phyloP scores from a whole-genome alignment of 2,888 invertebrate species.

The Thymelicus sylvestris region DNA sequence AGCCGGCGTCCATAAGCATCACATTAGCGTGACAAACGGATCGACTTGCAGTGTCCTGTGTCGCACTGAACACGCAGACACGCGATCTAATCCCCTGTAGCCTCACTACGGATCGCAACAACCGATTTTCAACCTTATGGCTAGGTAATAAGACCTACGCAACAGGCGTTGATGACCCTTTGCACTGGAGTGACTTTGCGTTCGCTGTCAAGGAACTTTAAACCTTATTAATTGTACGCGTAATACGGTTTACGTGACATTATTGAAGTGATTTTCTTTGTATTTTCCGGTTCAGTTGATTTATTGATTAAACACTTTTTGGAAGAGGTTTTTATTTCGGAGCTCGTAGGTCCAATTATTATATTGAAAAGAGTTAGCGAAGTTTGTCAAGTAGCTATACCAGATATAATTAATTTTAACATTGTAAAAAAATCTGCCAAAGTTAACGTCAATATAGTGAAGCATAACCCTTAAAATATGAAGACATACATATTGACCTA shows the following conservation, averaged over 20 bases:
- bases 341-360: no score
- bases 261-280: background rate
- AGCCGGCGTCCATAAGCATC: constrained; percentile 55
- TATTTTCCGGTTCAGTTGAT: constrained; percentile 1
- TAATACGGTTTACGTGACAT: constrained; percentile 7
- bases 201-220: constrained; percentile 9
- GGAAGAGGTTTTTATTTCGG: background rate
- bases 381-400: no score
- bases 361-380: no score
- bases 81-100: constrained; percentile 31
- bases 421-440: no score
- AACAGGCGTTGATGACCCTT: background rate
- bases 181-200: background rate
- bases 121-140: background rate
- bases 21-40: constrained; percentile 58
- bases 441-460: no score
- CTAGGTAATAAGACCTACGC: background rate
- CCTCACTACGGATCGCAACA: constrained; percentile 5
- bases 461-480: background rate
- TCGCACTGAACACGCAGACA: constrained; percentile 37
- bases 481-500: background rate
- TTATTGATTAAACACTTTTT: constrained; percentile 20
- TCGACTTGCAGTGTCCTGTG: constrained; percentile 58
- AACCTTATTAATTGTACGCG: constrained; percentile 39
- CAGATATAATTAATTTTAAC: no score